A percentile compares a stretch with the other conserved stretches of the same genome.
Evolutionary conservation across 2,113 vertebrate species (phyloP).

Genomic region (Apodemus speciosus): DNA sequence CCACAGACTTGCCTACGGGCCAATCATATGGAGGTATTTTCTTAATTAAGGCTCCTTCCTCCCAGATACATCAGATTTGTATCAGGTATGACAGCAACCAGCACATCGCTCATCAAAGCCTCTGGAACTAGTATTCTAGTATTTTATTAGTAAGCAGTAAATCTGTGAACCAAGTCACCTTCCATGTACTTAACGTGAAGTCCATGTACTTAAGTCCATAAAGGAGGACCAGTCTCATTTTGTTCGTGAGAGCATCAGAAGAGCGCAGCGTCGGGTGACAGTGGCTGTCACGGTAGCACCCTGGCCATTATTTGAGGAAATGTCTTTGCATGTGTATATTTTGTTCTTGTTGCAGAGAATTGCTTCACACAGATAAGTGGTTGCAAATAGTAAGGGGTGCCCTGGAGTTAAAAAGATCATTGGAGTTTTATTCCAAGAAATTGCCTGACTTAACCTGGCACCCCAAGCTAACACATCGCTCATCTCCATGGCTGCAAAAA

Average conservation of each 20-base stretch:
- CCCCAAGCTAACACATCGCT: constrained; percentile 42
- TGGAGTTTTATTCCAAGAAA: constrained; percentile 62
- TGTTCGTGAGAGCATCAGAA: background rate
- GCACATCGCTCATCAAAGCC: background rate
- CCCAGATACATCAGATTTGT: background rate
- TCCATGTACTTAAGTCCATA: background rate
- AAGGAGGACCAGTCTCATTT: background rate
- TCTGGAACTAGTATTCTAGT: background rate
- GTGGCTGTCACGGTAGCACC: background rate
- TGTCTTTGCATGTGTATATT: background rate
- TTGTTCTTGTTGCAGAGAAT: constrained; percentile 62
- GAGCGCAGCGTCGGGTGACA: background rate
- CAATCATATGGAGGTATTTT: background rate
- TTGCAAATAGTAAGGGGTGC: constrained; percentile 67
- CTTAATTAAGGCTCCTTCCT: background rate
- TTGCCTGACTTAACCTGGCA: constrained; percentile 32
- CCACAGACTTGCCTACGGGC: background rate
- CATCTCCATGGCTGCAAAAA: constrained; percentile 43
- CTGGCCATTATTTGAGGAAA: background rate
- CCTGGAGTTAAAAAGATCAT: constrained; percentile 46
- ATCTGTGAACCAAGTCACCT: constrained; percentile 11
- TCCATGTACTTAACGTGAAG: background rate
- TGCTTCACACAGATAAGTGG: constrained; percentile 69
- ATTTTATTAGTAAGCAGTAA: background rate
- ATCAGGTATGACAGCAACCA: background rate